Conservation (phyloP, 2,888 invertebrate species). For the Tachina fera region DNA sequence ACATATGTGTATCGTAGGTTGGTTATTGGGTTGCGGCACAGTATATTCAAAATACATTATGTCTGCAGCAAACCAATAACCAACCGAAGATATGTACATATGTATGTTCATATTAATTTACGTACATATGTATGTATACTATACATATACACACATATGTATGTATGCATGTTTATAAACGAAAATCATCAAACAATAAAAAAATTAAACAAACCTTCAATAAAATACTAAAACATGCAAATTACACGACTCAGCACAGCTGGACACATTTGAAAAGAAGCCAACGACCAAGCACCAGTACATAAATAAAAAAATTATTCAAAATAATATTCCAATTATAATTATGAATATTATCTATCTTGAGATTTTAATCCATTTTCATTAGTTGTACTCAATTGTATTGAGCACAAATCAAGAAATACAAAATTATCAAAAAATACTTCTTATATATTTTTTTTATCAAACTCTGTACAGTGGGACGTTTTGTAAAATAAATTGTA, state of each 20-base stretch:
- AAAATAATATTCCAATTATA: slow-evolving; percentile 38
- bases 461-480: no score
- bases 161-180: neutral
- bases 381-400: slow-evolving; percentile 41
- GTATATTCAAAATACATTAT: no score
- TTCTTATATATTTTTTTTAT: no score
- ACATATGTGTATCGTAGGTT: no score
- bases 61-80: no score
- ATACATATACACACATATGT: no score
- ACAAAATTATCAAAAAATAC: neutral
- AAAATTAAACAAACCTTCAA: slow-evolving; percentile 10
- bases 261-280: slow-evolving; percentile 32
- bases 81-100: no score
- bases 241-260: slow-evolving; percentile 43
- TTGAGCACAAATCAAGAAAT: slow-evolving; percentile 35
- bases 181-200: neutral
- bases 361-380: slow-evolving; percentile 55
- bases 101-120: no score
- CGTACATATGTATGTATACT: no score
- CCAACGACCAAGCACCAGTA: neutral
- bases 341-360: slow-evolving; percentile 40
- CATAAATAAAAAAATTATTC: slow-evolving; percentile 20
- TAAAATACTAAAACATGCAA: slow-evolving; percentile 17
- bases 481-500: no score
- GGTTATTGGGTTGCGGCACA: no score